Conservation (phyloP, 2,113 vertebrate genomes). For the Peromyscus polionotus region DNA sequence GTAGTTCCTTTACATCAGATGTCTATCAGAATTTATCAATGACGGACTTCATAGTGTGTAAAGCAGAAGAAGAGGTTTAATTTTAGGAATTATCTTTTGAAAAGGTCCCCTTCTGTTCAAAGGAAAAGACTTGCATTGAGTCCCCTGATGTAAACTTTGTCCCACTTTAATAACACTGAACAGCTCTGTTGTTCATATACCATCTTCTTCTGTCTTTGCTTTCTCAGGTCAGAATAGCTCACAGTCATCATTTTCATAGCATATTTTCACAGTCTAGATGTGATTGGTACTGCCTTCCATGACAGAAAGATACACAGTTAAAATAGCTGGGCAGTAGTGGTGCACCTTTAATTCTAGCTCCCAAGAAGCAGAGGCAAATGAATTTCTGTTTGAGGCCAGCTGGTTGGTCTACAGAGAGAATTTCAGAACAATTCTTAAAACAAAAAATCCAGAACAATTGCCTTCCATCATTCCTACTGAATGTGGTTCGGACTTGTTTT, state of each 20-base stretch:
- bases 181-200: not conserved
- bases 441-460: not conserved
- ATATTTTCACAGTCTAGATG: not conserved
- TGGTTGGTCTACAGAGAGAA: not conserved
- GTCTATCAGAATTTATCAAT: constrained; percentile 11
- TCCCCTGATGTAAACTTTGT: not conserved
- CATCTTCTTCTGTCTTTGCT: constrained; percentile 9
- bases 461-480: constrained; percentile 37
- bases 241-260: not conserved
- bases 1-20: constrained; percentile 41
- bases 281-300: not conserved
- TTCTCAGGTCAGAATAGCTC: not conserved
- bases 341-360: not conserved
- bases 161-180: not conserved
- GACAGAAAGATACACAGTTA: not conserved
- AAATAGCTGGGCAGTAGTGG: not conserved
- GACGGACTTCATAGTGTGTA: not conserved
- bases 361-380: not conserved
- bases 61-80: constrained; percentile 37
- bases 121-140: not conserved
- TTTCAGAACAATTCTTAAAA: not conserved
- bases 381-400: not conserved
- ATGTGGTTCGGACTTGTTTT: constrained; percentile 46
- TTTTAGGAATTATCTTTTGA: constrained; percentile 13
- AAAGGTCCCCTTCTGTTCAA: not conserved